Conservation (phyloP, 2,113 vertebrate genomes). For the Perccottus glenii region DNA sequence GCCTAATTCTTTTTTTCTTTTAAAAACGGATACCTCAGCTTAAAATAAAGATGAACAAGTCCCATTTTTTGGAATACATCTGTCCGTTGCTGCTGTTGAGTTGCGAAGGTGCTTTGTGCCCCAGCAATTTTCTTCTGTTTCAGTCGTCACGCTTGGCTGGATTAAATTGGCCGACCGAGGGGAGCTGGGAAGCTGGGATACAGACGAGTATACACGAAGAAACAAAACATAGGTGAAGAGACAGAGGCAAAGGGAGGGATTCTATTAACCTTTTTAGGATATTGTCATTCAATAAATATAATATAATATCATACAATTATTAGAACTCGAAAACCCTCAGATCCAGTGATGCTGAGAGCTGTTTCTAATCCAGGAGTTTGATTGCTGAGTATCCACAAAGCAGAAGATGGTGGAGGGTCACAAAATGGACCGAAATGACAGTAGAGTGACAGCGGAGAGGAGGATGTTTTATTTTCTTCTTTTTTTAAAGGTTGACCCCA, state of each 20-base stretch:
- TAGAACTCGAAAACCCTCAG: background rate
- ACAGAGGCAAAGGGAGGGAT: background rate
- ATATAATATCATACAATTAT: too few relatives aligned
- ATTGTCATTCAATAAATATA: too few relatives aligned
- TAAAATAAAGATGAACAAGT: slow-evolving; percentile 44
- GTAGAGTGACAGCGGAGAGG: background rate
- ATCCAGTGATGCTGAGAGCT: background rate
- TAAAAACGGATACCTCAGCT: slow-evolving; percentile 23
- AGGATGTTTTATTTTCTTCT: too few relatives aligned
- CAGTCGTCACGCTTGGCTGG: slow-evolving; percentile 22
- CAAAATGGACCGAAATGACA: background rate
- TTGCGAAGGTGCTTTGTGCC: background rate
- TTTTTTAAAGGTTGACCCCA: background rate
- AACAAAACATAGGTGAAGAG: background rate
- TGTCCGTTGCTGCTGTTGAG: background rate
- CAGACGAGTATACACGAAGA: slow-evolving; percentile 2
- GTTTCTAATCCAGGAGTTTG: slow-evolving; percentile 4
- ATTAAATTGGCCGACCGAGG: slow-evolving; percentile 7
- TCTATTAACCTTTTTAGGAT: background rate
- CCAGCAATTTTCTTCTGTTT: slow-evolving; percentile 24
- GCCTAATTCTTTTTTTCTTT: slow-evolving; percentile 31
- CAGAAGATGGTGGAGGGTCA: slow-evolving; percentile 2
- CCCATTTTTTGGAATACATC: slow-evolving; percentile 19
- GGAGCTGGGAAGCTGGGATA: slow-evolving; percentile 3
- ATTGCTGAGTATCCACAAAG: background rate